Base-by-base conservation (phyloP, 2,113 vertebrate species). In the Cygnus buccinator region DNA sequence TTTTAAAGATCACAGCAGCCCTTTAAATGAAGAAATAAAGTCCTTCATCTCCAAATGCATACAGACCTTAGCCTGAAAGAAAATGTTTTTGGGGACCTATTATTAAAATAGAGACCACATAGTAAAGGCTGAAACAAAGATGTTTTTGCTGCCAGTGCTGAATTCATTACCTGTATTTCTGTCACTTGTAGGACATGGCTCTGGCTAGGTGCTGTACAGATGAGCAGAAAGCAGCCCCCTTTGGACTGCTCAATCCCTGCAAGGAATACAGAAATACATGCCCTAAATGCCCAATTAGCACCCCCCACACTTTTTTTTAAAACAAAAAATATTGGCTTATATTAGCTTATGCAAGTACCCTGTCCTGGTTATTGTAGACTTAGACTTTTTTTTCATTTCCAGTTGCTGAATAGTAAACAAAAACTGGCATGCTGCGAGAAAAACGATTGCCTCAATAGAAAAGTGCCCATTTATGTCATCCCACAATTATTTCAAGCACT, bases 401-500 rank as follows among this genome's bases (percentile, higher is more conserved):
- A n/a, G 80, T 84, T 85, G 55, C 76, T 85, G 84, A 94, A 94
- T 73, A 87, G 75, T 62, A 92, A 89, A 96, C 87, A 97, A 93
- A 96, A 95, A 68, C 93, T 95, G 86, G 78, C 43, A 37, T 23
- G 71, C 95, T 96, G 43, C 2, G 0, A 92, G 90, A 91, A 94
- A 94, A 94, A 59, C 0, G 28, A 94, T 97, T 92, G 81, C 91
- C 65, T 96, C 82, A 62, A 93, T 90, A 97, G 81, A 84, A 96
- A 97, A 95, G 39, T 97, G 80, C 63, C 80, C 94, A 72, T 93
- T 97, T 85, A 95, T 87, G 94, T 95, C 87, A 97, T 97, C 76
- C 87, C 94, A 82, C 63, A 97, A 87, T 96, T 96, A 97, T 96
- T 94, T 68, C 13, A 67, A 67, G 87, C 90, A 78, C 94, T 65